These are phyloP conservation scores for Leucoraja ocellata DNA, from an alignment of 2,797 vertebrate species.

Conservation along the genomic window DNA sequence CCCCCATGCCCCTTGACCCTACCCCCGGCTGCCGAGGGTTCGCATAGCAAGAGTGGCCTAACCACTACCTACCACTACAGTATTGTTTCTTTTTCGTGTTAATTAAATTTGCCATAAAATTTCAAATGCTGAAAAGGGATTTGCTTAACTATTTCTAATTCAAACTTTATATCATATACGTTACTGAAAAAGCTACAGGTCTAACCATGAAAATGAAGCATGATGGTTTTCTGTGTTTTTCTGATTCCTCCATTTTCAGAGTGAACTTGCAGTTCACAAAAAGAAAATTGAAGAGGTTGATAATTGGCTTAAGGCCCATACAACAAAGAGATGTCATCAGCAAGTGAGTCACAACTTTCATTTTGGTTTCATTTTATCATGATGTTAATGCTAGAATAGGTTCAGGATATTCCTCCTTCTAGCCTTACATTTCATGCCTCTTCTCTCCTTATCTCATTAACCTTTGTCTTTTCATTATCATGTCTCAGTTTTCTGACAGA, in stretches of 20 bases:
- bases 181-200: background rate
- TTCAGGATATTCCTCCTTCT: background rate
- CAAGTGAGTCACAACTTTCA: constrained; percentile 51
- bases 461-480: background rate
- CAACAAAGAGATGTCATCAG: constrained; percentile 52
- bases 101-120: too few species aligned
- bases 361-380: constrained; percentile 10
- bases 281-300: constrained; percentile 94
- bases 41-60: too few species aligned
- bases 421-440: background rate
- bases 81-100: too few species aligned
- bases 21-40: too few species aligned
- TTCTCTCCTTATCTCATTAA: too few species aligned
- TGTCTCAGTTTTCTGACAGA: background rate
- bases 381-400: background rate
- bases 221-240: constrained; percentile 16
- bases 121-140: too few species aligned
- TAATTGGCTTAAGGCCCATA: constrained; percentile 70
- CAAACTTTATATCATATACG: background rate
- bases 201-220: background rate
- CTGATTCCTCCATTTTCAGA: constrained; percentile 55
- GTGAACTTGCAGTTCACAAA: constrained; percentile 86
- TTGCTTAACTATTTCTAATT: background rate
- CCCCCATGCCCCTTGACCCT: too few species aligned
- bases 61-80: too few species aligned